phyloP scores from a whole-genome alignment of 2,888 invertebrate species.

The Drosophila nigricruria region DNA sequence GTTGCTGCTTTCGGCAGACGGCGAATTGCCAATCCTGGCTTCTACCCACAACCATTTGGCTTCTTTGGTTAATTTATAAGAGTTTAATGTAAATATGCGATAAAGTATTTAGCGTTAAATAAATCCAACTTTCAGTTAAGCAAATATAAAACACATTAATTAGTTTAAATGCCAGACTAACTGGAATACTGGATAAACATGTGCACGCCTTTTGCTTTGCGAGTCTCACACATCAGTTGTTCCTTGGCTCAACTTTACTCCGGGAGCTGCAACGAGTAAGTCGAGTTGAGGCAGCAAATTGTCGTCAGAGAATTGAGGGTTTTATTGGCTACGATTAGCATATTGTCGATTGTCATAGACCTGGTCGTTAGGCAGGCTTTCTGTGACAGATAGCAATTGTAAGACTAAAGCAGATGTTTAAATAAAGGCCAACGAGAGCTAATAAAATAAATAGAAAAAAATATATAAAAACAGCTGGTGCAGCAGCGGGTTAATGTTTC shows the following conservation, averaged over 20 bases:
- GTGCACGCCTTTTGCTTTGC: slow-evolving; percentile 33
- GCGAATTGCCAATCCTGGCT: slow-evolving; percentile 15
- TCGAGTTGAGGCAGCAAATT: slow-evolving; percentile 1
- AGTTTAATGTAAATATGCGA: slow-evolving; percentile 9
- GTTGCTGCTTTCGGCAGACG: background rate
- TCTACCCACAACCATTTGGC: slow-evolving; percentile 19
- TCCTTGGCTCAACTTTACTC: slow-evolving; percentile 6
- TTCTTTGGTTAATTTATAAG: slow-evolving; percentile 42
- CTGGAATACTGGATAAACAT: background rate
- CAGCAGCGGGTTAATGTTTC: slow-evolving; percentile 43
- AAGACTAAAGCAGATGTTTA: slow-evolving; percentile 5
- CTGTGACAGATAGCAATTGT: background rate
- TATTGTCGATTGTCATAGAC: background rate
- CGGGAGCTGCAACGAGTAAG: slow-evolving; percentile 8
- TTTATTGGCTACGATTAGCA: slow-evolving; percentile 7
- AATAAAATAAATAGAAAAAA: slow-evolving; percentile 42
- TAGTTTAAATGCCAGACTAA: slow-evolving; percentile 37
- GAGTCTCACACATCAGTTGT: slow-evolving; percentile 17
- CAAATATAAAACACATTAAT: slow-evolving; percentile 20
- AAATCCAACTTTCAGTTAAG: slow-evolving; percentile 49
- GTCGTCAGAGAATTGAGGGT: slow-evolving; percentile 31
- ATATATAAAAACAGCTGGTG: slow-evolving; percentile 42
- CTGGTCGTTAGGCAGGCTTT: background rate
- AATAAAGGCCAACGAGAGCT: slow-evolving; percentile 21
- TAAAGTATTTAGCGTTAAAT: slow-evolving; percentile 28